Conservation (phyloP, 2,113 vertebrate genomes). For the Phyllostomus hastatus region DNA sequence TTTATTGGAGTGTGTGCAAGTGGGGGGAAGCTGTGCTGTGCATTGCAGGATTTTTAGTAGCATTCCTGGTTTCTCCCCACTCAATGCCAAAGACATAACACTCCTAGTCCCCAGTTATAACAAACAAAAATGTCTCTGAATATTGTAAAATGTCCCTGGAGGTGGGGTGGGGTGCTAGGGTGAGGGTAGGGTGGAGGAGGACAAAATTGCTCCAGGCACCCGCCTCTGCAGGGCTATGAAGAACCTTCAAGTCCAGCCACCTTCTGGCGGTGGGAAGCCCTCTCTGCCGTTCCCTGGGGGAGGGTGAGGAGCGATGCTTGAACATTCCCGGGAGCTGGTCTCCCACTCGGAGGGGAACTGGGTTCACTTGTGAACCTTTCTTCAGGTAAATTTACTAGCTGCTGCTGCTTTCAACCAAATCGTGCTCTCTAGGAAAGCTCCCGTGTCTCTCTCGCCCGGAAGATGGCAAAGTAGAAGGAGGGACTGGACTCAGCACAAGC, state of each 20-base stretch:
- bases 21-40: not conserved
- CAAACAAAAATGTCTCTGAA: not conserved
- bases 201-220: not conserved
- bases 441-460: not conserved
- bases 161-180: not conserved
- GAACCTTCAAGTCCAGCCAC: not conserved
- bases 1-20: not conserved
- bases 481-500: not conserved
- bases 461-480: not conserved
- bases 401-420: not conserved
- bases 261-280: not conserved
- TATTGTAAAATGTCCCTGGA: not conserved
- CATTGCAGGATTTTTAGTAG: not conserved
- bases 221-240: not conserved
- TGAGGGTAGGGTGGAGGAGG: not conserved
- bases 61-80: not conserved
- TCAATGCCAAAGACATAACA: not conserved
- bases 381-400: not conserved
- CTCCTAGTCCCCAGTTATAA: not conserved
- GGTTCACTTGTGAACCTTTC: not conserved
- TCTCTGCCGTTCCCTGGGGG: no score
- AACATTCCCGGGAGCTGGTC: not conserved
- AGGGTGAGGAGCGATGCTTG: not conserved
- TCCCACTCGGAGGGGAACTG: not conserved
- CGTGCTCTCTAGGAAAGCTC: not conserved